These are phyloP conservation scores for Latrodectus elegans DNA, from an alignment of 2,888 invertebrate genomes.

Conservation along the genomic window DNA sequence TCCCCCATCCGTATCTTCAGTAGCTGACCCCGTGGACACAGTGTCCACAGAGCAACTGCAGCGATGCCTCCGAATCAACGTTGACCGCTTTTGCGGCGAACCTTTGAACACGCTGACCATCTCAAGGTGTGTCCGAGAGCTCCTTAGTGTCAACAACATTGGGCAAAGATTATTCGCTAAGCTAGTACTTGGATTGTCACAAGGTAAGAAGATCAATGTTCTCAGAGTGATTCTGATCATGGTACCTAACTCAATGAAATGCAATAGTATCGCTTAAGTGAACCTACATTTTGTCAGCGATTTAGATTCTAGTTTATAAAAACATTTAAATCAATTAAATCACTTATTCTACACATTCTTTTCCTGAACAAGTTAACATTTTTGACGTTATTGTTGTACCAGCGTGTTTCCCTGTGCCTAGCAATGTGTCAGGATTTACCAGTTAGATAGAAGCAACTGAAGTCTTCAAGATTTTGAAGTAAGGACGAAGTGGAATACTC, in stretches of 20 bases:
- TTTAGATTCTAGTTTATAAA: neutral
- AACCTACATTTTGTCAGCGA: neutral
- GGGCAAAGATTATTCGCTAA: slow-evolving; percentile 99
- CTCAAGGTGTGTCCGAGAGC: slow-evolving; percentile 91
- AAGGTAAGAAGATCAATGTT: slow-evolving; percentile 77
- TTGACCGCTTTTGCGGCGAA: slow-evolving; percentile 86
- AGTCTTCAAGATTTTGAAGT: no score
- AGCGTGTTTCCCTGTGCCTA: no score
- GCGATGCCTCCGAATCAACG: slow-evolving; percentile 94
- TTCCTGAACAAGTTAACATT: no score
- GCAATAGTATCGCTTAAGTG: neutral
- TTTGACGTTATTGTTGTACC: no score
- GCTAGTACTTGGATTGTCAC: slow-evolving; percentile 95
- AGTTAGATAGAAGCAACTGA: no score
- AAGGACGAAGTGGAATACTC: no score
- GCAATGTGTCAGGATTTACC: no score
- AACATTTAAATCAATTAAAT: neutral
- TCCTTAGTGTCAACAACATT: slow-evolving; percentile 97
- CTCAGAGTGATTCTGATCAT: no score
- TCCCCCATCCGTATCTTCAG: slow-evolving; percentile 23
- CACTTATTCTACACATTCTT: no score
- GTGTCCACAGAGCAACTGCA: slow-evolving; percentile 82
- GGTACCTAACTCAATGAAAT: neutral
- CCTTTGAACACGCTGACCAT: slow-evolving; percentile 93
- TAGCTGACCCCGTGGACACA: slow-evolving; percentile 78